Evolutionary conservation across 2,113 vertebrate species (phyloP).

Genomic region (Motacilla alba): DNA sequence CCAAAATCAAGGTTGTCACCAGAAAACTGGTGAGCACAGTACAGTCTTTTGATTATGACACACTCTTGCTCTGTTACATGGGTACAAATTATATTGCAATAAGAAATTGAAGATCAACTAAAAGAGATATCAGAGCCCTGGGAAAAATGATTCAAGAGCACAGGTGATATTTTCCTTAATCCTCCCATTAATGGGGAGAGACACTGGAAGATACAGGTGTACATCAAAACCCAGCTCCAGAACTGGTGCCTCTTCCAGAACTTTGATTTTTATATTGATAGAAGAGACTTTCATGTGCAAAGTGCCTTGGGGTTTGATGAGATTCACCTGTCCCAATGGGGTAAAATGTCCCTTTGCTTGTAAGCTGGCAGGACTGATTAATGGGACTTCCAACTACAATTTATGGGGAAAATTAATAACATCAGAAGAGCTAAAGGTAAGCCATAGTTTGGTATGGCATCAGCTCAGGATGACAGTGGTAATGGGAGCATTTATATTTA

Average conservation of each 20-base stretch:
- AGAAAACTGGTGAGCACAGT: not conserved
- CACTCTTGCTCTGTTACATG: not conserved
- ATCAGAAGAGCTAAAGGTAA: not conserved
- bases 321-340: not conserved
- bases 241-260: not conserved
- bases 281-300: not conserved
- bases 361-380: not conserved
- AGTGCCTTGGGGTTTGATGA: not conserved
- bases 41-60: not conserved
- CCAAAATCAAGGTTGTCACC: not conserved
- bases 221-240: not conserved
- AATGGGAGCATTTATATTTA: not conserved
- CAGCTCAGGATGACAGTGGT: not conserved
- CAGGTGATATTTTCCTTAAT: not conserved
- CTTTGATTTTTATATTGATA: not conserved
- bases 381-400: accelerated
- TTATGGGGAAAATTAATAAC: not conserved
- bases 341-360: not conserved
- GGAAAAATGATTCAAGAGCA: not conserved
- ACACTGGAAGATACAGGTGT: not conserved
- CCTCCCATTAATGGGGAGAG: not conserved
- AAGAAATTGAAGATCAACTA: not conserved
- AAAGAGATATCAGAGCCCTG: not conserved
- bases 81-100: not conserved
- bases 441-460: not conserved